Percentiles rank a stretch among this genome's conserved stretches.
Evolutionary conservation across 92 coral and sea anemone species (phyloP).

Genomic region (Zoanthus sociatus): DNA sequence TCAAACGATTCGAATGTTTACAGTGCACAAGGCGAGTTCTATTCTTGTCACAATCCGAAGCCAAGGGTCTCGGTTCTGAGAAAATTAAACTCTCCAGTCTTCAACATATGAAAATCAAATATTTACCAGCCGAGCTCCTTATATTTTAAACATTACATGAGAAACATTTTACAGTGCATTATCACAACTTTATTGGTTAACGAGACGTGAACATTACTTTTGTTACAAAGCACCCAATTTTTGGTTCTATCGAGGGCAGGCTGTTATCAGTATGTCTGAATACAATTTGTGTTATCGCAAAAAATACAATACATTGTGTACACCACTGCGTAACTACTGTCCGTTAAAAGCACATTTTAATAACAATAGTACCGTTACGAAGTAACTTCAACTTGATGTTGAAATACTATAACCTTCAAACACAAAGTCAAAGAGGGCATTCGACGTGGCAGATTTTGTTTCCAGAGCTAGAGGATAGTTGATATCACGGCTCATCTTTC

Average conservation of each 20-base stretch:
- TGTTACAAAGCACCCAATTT: background rate
- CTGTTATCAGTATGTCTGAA: constrained; percentile 42
- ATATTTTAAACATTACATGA: background rate
- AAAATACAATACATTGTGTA: constrained; percentile 1
- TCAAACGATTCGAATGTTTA: background rate
- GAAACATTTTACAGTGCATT: background rate
- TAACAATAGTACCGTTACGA: background rate
- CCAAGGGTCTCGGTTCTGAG: constrained; percentile 4
- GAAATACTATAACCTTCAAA: too few species aligned
- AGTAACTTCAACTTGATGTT: too few species aligned
- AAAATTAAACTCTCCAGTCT: constrained; percentile 26
- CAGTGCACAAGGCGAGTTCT: background rate
- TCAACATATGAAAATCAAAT: constrained; percentile 32
- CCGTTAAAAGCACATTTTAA: background rate
- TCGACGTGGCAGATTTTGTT: background rate
- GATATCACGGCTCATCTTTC: too few species aligned
- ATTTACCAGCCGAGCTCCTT: background rate
- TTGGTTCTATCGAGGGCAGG: constrained; percentile 20
- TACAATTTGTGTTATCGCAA: background rate
- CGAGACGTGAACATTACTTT: background rate
- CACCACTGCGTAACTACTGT: background rate
- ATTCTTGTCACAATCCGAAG: constrained; percentile 22
- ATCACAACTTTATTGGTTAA: background rate
- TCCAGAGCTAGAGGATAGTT: too few species aligned
- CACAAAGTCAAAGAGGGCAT: too few species aligned